Conservation (phyloP, 1,140 invertebrate species). For the Aphelenchoides besseyi region DNA sequence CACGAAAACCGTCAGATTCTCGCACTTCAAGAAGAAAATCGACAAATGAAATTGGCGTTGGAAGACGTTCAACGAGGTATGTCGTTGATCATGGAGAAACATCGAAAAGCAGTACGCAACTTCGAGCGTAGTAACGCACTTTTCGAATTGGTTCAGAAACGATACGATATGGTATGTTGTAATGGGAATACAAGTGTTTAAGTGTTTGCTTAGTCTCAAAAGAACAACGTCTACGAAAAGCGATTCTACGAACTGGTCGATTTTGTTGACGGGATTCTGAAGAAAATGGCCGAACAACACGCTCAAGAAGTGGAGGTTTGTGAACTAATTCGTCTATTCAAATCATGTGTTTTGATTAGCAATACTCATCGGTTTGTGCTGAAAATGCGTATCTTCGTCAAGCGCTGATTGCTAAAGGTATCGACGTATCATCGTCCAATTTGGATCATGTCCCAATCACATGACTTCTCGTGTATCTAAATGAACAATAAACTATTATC, state of each 20-base stretch:
- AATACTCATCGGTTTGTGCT: slow-evolving; percentile 14
- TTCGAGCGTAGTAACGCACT: slow-evolving; percentile 1
- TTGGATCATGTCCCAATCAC: too few species aligned
- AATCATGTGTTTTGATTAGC: slow-evolving; percentile 7
- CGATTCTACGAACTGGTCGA: slow-evolving; percentile 7
- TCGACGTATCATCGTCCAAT: too few species aligned
- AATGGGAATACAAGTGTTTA: not conserved
- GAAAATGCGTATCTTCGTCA: slow-evolving; percentile 3
- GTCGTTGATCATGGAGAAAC: slow-evolving; percentile 21
- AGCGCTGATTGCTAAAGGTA: not conserved
- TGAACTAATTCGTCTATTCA: not conserved
- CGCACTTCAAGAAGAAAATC: slow-evolving; percentile 28
- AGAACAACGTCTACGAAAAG: slow-evolving; percentile 8
- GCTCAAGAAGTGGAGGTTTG: slow-evolving; percentile 14
- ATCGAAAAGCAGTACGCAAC: slow-evolving; percentile 19
- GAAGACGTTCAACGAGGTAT: slow-evolving; percentile 22
- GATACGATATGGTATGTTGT: slow-evolving; percentile 7
- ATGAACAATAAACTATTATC: too few species aligned
- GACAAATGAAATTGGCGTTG: slow-evolving; percentile 21
- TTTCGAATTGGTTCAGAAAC: not conserved
- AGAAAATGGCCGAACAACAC: slow-evolving; percentile 14
- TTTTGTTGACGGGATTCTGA: not conserved
- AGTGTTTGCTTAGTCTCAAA: slow-evolving; percentile 10
- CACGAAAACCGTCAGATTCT: slow-evolving; percentile 28
- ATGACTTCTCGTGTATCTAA: too few species aligned